Evolutionary conservation across 2,113 vertebrate genomes (phyloP).

Genomic region (Dipodomys stephensi): DNA sequence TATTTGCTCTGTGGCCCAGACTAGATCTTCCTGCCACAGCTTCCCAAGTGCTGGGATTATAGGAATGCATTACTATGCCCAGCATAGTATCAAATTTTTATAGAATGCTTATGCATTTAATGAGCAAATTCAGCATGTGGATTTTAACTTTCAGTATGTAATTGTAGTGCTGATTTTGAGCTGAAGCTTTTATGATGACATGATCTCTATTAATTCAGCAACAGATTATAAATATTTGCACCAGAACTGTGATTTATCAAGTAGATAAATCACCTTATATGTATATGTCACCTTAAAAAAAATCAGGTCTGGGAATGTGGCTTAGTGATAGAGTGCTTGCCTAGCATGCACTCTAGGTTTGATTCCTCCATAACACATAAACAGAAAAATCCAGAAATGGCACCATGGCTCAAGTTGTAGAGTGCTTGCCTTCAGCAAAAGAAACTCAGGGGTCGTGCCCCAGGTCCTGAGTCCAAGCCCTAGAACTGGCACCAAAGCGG

Average conservation of each 20-base stretch:
- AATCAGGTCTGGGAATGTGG: neutral
- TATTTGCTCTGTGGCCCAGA: neutral
- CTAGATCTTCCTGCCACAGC: neutral
- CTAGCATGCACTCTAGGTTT: no score
- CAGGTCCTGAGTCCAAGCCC: no score
- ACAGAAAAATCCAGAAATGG: no score
- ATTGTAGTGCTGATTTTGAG: neutral
- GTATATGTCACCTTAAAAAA: neutral
- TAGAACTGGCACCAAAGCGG: no score
- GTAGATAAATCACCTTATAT: neutral
- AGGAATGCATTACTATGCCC: neutral
- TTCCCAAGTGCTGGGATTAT: neutral
- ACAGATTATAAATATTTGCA: neutral
- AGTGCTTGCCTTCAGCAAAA: no score
- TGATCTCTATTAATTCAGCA: neutral
- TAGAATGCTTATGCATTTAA: neutral
- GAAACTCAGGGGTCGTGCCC: no score
- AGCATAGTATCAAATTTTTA: neutral
- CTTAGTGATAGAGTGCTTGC: no score
- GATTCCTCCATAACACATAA: no score
- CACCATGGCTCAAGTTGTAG: no score
- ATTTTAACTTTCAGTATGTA: slow-evolving; percentile 31
- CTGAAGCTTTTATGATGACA: neutral
- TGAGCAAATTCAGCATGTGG: neutral
- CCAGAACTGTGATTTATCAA: slow-evolving; percentile 8